A percentile compares a stretch with the other conserved stretches of the same genome.
Conservation (phyloP, 64 coral and sea anemone species). For the Porites lutea region DNA sequence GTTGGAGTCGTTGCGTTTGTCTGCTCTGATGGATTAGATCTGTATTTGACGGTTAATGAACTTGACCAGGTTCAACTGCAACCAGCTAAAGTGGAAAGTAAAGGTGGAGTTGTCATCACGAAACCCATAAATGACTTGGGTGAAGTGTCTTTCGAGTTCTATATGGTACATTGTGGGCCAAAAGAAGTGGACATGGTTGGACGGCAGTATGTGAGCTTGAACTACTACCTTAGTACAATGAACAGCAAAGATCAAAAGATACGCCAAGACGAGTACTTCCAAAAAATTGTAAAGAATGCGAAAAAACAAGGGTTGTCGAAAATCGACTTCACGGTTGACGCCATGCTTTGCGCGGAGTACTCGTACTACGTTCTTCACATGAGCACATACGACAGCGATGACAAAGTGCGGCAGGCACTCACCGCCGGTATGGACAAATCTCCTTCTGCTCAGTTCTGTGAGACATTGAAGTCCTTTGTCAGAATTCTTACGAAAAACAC, state of each 20-base stretch:
- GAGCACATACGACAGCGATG: neutral
- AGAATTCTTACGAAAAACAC: too few relatives aligned
- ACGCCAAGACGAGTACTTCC: slow-evolving; percentile 7
- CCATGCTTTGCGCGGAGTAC: slow-evolving; percentile 46
- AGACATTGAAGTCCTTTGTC: neutral
- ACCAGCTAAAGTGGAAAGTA: neutral
- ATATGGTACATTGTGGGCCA: slow-evolving; percentile 11
- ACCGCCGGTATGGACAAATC: neutral
- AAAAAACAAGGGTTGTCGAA: neutral
- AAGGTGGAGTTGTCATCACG: neutral
- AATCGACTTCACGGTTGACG: neutral
- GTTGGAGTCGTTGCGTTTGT: slow-evolving; percentile 57
- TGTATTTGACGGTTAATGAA: slow-evolving; percentile 36
- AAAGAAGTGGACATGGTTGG: neutral
- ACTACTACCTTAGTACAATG: slow-evolving; percentile 43
- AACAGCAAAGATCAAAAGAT: slow-evolving; percentile 20
- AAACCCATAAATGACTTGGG: neutral
- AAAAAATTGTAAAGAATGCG: slow-evolving; percentile 16
- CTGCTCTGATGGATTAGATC: neutral
- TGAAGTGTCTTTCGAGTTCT: slow-evolving; percentile 35
- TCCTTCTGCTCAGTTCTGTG: neutral
- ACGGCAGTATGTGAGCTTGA: slow-evolving; percentile 40
- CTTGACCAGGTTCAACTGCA: slow-evolving; percentile 19
- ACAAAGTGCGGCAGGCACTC: neutral
- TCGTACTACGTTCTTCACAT: slow-evolving; percentile 20